These are phyloP conservation scores for Halocynthia aurantium DNA, from an alignment of 23 tunicate genomes.

Conservation along the genomic window DNA sequence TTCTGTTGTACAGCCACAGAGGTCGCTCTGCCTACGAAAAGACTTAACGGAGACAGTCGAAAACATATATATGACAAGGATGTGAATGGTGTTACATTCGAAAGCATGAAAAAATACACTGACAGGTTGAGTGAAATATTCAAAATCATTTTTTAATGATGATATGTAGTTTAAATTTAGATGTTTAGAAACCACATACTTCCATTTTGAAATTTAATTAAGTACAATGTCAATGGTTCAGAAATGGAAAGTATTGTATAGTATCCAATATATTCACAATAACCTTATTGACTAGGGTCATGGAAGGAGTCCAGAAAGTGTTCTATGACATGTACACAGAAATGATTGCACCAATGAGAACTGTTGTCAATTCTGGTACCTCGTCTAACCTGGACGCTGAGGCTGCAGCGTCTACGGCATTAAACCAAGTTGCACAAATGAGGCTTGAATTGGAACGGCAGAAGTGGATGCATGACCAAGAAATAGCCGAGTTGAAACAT, in stretches of 20 bases:
- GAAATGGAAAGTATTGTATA: too few relatives aligned
- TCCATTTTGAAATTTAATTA: too few relatives aligned
- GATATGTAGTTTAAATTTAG: too few relatives aligned
- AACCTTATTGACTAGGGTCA: constrained; percentile 27
- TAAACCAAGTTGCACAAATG: constrained; percentile 47
- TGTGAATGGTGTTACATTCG: constrained; percentile 20
- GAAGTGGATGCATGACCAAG: constrained; percentile 88
- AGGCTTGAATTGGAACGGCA: constrained; percentile 62
- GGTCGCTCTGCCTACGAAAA: too few relatives aligned
- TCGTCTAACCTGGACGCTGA: not conserved
- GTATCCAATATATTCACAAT: too few relatives aligned
- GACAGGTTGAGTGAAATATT: constrained; percentile 27
- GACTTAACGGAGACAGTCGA: too few relatives aligned
- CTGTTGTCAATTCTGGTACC: not conserved
- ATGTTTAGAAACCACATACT: too few relatives aligned
- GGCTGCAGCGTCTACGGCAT: not conserved
- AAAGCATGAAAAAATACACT: constrained; percentile 61
- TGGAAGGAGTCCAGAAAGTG: constrained; percentile 58
- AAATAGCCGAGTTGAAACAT: constrained; percentile 88
- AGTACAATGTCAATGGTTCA: too few relatives aligned
- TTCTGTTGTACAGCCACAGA: too few relatives aligned
- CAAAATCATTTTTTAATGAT: too few relatives aligned
- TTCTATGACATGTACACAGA: constrained; percentile 82
- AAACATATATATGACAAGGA: too few relatives aligned
- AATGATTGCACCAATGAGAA: constrained; percentile 28